Evolutionary conservation across 1,140 invertebrate species (phyloP).

Genomic region (Ylistrum balloti): DNA sequence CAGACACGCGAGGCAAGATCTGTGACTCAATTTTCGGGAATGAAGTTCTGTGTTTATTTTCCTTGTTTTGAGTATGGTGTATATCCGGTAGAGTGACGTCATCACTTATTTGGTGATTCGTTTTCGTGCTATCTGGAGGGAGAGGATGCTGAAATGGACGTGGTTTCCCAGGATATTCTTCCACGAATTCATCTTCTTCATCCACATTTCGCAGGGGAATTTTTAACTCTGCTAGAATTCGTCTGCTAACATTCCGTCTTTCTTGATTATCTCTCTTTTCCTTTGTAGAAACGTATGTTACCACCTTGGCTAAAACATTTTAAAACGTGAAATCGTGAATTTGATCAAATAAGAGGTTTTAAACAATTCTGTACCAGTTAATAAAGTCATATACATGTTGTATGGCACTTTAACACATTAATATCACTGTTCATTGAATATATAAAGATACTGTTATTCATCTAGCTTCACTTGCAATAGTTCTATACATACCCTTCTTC

Average conservation of each 20-base stretch:
- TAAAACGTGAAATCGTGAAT: no score
- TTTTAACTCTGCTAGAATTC: slow-evolving; percentile 61
- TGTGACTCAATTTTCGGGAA: slow-evolving; percentile 10
- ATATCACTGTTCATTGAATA: no score
- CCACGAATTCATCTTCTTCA: slow-evolving; percentile 53
- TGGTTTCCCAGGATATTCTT: slow-evolving; percentile 60
- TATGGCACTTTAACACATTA: no score
- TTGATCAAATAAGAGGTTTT: no score
- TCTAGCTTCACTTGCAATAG: background rate
- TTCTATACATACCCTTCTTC: slow-evolving; percentile 58
- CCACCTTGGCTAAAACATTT: background rate
- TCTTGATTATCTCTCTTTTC: slow-evolving; percentile 59
- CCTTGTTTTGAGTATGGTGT: background rate
- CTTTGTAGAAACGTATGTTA: slow-evolving; percentile 64
- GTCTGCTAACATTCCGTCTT: slow-evolving; percentile 52
- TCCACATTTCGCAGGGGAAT: slow-evolving; percentile 57
- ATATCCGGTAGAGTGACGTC: slow-evolving; percentile 20
- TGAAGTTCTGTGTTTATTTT: background rate
- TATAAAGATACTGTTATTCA: background rate
- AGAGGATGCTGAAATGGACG: slow-evolving; percentile 55
- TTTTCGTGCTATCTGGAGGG: background rate
- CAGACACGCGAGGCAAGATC: background rate
- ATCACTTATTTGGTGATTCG: background rate
- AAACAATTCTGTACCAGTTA: no score
- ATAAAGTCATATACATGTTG: no score